Conservation (phyloP, 1,140 invertebrate genomes). For the Caenorhabditis remanei region DNA sequence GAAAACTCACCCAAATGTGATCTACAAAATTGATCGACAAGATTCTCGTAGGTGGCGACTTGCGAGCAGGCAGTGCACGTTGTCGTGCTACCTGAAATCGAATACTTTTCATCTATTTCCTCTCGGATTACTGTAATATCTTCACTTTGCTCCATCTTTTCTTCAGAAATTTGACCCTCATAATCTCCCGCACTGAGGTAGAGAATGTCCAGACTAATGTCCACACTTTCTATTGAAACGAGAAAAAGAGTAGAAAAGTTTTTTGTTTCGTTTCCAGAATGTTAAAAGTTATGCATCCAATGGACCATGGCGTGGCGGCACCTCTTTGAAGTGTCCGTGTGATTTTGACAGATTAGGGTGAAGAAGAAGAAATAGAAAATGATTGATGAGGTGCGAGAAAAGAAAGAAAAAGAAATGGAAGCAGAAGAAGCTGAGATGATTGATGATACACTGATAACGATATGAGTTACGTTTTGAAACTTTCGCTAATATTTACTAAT, state of each 20-base stretch:
- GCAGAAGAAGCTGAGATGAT: not conserved
- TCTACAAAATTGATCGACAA: constrained; percentile 83
- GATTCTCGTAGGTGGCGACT: constrained; percentile 83
- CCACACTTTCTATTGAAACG: not conserved
- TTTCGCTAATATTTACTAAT: constrained; percentile 8
- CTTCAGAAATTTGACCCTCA: constrained; percentile 42
- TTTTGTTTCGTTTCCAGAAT: not conserved
- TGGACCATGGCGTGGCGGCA: not conserved
- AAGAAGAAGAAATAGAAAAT: constrained; percentile 42
- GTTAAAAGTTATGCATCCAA: constrained; percentile 1
- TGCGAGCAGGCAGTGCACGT: constrained; percentile 79
- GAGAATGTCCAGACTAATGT: not conserved
- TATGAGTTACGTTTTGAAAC: not conserved
- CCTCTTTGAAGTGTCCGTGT: constrained; percentile 46
- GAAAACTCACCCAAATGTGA: constrained; percentile 81
- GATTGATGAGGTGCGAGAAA: constrained; percentile 43
- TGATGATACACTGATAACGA: constrained; percentile 14
- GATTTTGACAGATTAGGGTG: constrained; percentile 54
- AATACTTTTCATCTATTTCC: constrained; percentile 43
- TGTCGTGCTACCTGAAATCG: constrained; percentile 49
- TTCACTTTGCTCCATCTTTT: not conserved
- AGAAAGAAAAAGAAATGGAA: not conserved
- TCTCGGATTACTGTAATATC: constrained; percentile 53
- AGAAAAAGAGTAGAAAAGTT: not conserved
- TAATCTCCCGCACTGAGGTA: not conserved